A percentile compares a stretch with the other conserved stretches of the same genome.
Evolutionary conservation across 2,888 invertebrate genomes (phyloP).

Genomic region (Tolmerus cingulatus): DNA sequence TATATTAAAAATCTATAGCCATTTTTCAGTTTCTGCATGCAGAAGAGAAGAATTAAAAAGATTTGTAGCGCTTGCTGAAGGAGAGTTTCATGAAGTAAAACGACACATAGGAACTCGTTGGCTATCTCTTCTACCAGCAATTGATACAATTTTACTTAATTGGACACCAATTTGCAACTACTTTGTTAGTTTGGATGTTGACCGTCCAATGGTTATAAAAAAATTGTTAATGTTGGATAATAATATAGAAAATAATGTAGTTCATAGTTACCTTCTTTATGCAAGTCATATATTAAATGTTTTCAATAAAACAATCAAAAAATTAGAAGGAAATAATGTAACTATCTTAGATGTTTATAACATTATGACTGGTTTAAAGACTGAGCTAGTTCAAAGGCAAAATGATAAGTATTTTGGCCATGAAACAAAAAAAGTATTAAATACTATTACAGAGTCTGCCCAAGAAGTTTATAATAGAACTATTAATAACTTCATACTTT

Average conservation of each 20-base stretch:
- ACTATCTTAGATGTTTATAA: not conserved
- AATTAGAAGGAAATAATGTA: not conserved
- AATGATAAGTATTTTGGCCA: not conserved
- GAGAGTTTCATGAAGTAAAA: slow-evolving; percentile 38
- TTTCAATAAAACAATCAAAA: not conserved
- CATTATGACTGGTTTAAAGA: not conserved
- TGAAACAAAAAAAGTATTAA: not conserved
- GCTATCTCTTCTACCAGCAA: slow-evolving; percentile 34
- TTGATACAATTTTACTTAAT: not conserved
- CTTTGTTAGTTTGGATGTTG: not conserved
- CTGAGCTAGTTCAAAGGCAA: not conserved
- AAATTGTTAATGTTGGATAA: not conserved
- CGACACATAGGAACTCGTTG: slow-evolving; percentile 40
- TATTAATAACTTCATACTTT: not conserved
- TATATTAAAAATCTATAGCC: slow-evolving; percentile 37
- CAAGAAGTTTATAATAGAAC: not conserved
- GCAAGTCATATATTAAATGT: not conserved
- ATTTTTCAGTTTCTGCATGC: slow-evolving; percentile 15
- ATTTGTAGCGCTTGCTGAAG: slow-evolving; percentile 16
- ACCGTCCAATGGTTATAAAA: not conserved
- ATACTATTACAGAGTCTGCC: not conserved
- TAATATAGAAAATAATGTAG: no score
- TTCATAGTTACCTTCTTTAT: not conserved
- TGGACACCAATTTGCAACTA: not conserved
- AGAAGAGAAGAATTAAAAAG: slow-evolving; percentile 25